phyloP scores from a whole-genome alignment of 2,113 vertebrate species.

The Melierax canorus region DNA sequence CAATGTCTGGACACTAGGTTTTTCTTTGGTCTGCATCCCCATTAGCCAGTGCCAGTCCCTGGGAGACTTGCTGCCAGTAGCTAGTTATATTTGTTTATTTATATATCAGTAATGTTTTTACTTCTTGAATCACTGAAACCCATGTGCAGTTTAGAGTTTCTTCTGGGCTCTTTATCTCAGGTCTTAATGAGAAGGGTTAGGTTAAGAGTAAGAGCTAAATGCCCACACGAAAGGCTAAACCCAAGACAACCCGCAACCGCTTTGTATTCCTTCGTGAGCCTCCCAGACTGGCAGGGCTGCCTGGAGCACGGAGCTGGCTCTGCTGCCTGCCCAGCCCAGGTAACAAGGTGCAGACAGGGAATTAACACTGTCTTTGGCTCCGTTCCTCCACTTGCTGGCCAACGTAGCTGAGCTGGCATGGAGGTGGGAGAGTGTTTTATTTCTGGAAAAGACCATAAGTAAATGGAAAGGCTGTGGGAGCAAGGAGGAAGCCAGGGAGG shows the following conservation, averaged over 20 bases:
- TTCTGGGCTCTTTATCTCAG: neutral
- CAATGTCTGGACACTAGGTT: neutral
- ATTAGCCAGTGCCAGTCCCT: neutral
- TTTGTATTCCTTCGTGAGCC: neutral
- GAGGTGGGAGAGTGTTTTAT: neutral
- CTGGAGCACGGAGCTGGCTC: neutral
- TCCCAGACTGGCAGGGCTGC: neutral
- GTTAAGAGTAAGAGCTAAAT: neutral
- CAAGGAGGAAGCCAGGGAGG: neutral
- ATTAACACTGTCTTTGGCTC: neutral
- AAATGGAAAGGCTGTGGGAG: neutral
- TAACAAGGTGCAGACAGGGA: neutral
- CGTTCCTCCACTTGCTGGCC: neutral
- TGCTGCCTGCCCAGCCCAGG: neutral
- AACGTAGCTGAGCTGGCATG: neutral
- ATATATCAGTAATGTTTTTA: neutral
- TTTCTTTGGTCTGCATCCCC: neutral
- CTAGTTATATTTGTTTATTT: conserved; percentile 12
- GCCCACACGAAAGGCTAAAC: neutral
- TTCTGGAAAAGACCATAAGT: neutral
- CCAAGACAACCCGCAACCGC: neutral
- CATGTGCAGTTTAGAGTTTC: neutral
- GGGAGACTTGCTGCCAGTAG: neutral
- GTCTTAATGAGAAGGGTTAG: neutral
- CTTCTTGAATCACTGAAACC: neutral